A percentile compares a stretch with the other conserved stretches of the same genome.
Conservation (phyloP, 2,888 invertebrate genomes). For the Encarsia formosa region DNA sequence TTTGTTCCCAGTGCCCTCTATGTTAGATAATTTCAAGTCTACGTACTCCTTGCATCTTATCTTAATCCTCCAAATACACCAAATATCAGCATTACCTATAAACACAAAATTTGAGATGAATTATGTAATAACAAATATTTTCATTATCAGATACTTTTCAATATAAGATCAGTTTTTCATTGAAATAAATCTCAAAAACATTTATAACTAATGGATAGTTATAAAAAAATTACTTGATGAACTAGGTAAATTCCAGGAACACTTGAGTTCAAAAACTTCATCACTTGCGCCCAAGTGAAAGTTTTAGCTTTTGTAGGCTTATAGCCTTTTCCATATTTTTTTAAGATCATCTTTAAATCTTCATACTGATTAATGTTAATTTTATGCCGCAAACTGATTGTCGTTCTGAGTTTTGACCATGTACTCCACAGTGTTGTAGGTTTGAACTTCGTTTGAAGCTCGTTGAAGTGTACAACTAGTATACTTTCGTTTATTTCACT, state of each 20-base stretch:
- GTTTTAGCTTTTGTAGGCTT: too few relatives aligned
- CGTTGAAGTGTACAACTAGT: constrained; percentile 17
- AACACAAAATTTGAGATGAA: too few relatives aligned
- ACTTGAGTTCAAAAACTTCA: too few relatives aligned
- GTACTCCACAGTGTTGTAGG: constrained; percentile 17
- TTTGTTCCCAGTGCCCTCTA: not conserved
- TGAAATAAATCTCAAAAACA: too few relatives aligned
- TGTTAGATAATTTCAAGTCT: not conserved
- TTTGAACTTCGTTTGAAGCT: constrained; percentile 15
- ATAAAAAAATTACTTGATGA: too few relatives aligned
- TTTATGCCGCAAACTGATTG: constrained; percentile 3
- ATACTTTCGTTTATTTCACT: constrained; percentile 9
- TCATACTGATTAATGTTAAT: constrained; percentile 14
- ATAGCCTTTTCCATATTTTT: constrained; percentile 8
- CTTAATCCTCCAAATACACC: not conserved
- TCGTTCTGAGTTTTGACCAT: constrained; percentile 23
- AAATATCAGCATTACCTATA: not conserved
- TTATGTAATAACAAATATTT: too few relatives aligned
- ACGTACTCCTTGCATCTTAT: not conserved
- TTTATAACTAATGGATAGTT: too few relatives aligned
- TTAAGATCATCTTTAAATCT: constrained; percentile 2
- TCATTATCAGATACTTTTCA: too few relatives aligned
- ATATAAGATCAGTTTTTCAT: too few relatives aligned
- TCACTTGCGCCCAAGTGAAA: too few relatives aligned
- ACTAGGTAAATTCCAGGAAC: too few relatives aligned